These are phyloP conservation scores for Harpagifer antarcticus DNA, from an alignment of 2,797 vertebrate genomes.

Conservation along the genomic window DNA sequence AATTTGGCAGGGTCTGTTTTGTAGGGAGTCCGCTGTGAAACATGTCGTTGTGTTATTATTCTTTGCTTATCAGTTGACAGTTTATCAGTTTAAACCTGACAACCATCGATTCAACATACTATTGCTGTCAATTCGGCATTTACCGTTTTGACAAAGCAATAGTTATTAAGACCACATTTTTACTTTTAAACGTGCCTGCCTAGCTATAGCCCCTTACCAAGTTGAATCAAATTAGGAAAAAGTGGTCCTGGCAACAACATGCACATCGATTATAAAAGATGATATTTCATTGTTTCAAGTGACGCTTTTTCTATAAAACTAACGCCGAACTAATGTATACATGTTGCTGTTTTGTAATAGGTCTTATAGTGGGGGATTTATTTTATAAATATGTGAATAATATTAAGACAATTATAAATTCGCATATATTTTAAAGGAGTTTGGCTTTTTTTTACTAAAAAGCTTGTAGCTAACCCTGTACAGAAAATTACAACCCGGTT, in stretches of 20 bases:
- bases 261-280: conserved; percentile 19
- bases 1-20: not conserved
- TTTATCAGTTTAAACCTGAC: rapidly evolving
- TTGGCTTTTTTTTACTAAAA: not conserved
- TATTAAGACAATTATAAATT: not conserved
- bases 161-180: rapidly evolving
- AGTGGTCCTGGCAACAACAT: conserved; percentile 1
- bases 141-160: not conserved
- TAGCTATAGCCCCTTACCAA: no score
- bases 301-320: rapidly evolving
- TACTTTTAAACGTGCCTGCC: not conserved
- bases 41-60: rapidly evolving
- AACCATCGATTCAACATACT: rapidly evolving
- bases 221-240: not conserved
- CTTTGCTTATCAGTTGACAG: not conserved
- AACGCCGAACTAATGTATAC: conserved; percentile 4
- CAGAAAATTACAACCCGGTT: not conserved
- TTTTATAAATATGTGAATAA: not conserved
- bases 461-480: not conserved
- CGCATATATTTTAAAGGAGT: conserved; percentile 1
- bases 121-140: not conserved
- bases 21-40: not conserved
- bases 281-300: not conserved
- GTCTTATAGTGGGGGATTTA: rapidly evolving
- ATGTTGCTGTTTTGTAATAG: rapidly evolving